These are phyloP conservation scores for Dasypolia templi DNA, from an alignment of 2,888 invertebrate species.

Conservation along the genomic window DNA sequence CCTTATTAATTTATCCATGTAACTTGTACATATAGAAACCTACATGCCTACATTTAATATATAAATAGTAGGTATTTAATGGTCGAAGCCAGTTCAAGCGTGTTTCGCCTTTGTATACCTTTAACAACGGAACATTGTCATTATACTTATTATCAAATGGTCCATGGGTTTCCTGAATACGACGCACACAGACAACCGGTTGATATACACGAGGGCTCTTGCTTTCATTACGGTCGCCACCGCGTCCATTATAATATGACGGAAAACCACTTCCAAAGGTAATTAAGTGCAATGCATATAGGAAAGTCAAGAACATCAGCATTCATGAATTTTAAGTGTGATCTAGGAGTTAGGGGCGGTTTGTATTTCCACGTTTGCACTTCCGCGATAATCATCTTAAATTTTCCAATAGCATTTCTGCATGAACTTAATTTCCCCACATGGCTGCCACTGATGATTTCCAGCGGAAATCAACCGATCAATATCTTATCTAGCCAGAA, in stretches of 20 bases:
- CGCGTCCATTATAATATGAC: conserved; percentile 44
- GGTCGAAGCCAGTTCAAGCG: conserved; percentile 48
- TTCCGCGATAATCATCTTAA: conserved; percentile 3
- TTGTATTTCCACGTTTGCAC: conserved; percentile 9
- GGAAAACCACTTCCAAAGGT: conserved; percentile 58
- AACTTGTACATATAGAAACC: neutral
- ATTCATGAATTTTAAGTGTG: conserved; percentile 32
- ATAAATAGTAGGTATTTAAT: conserved; percentile 41
- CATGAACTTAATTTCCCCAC: neutral
- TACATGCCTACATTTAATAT: conserved; percentile 27
- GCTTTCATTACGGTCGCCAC: conserved; percentile 44
- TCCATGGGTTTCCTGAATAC: conserved; percentile 70
- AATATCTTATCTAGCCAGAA: neutral
- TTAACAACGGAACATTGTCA: conserved; percentile 84
- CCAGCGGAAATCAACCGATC: neutral
- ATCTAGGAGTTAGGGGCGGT: conserved; percentile 21
- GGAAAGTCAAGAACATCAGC: conserved; percentile 49
- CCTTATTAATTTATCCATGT: neutral
- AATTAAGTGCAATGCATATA: conserved; percentile 52
- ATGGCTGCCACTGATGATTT: neutral
- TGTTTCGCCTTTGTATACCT: conserved; percentile 77
- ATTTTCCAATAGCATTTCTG: neutral
- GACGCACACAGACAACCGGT: conserved; percentile 51
- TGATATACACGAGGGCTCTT: conserved; percentile 42
- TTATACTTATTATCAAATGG: conserved; percentile 79